These are phyloP conservation scores for Xestia xanthographa DNA, from an alignment of 2,888 invertebrate genomes.

Conservation along the genomic window DNA sequence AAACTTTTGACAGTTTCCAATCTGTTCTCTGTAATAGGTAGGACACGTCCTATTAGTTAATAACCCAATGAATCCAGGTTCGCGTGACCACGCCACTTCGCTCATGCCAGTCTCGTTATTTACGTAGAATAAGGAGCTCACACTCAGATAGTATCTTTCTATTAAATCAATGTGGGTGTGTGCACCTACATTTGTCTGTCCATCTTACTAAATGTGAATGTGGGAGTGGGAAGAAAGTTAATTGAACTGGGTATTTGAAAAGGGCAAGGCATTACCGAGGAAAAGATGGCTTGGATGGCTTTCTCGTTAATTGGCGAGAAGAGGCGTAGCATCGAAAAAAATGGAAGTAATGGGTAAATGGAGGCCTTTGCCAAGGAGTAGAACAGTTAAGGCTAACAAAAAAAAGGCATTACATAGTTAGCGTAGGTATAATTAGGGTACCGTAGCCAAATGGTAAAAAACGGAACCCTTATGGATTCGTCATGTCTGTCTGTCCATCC, in stretches of 20 bases:
- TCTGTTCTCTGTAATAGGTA: neutral
- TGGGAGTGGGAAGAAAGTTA: neutral
- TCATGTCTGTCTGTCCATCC: no score
- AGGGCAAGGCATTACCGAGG: no score
- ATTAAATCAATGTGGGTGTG: conserved; percentile 32
- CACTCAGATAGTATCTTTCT: conserved; percentile 23
- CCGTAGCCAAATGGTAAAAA: no score
- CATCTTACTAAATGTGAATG: neutral
- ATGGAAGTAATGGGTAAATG: no score
- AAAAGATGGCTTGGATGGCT: no score
- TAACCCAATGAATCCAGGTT: neutral
- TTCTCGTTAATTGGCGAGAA: no score
- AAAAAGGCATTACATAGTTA: no score
- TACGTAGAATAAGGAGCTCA: neutral
- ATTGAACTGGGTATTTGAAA: neutral
- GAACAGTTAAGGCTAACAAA: no score
- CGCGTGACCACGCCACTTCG: conserved; percentile 41
- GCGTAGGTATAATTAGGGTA: no score
- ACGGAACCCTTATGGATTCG: no score
- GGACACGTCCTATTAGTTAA: conserved; percentile 6
- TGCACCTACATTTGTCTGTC: neutral
- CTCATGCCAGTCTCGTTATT: conserved; percentile 13
- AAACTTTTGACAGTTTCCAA: neutral
- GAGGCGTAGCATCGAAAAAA: no score
- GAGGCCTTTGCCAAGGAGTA: no score